phyloP scores from a whole-genome alignment of 1,140 invertebrate species.

The Zaprionus lachaisei region DNA sequence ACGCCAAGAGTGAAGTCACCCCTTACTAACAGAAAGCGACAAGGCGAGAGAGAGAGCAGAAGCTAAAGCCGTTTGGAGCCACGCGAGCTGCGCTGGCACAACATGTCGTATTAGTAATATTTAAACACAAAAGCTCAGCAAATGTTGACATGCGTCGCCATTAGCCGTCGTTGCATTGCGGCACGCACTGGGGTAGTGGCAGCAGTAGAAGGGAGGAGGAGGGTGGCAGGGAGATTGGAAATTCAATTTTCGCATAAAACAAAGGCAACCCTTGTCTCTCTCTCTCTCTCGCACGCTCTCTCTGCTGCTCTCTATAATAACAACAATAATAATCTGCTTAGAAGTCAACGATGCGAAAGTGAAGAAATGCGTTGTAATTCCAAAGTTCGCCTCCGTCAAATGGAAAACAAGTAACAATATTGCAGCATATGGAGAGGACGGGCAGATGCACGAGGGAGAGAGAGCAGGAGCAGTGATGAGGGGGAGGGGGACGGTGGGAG shows the following conservation, averaged over 20 bases:
- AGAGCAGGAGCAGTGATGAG: not conserved
- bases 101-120: slow-evolving; percentile 83
- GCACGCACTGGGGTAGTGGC: slow-evolving; percentile 52
- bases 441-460: slow-evolving; percentile 8
- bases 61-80: slow-evolving; percentile 32
- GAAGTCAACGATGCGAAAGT: slow-evolving; percentile 77
- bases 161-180: slow-evolving; percentile 73
- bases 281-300: slow-evolving; percentile 3
- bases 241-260: slow-evolving; percentile 74
- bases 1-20: slow-evolving; percentile 19
- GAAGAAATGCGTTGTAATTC: slow-evolving; percentile 82
- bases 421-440: slow-evolving; percentile 53
- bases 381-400: slow-evolving; percentile 58
- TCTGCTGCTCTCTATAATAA: slow-evolving; percentile 53
- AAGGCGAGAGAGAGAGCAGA: not conserved
- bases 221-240: slow-evolving; percentile 23
- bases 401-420: slow-evolving; percentile 58
- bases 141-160: slow-evolving; percentile 81
- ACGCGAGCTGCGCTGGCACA: slow-evolving; percentile 63
- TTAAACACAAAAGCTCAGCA: slow-evolving; percentile 81
- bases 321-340: slow-evolving; percentile 80
- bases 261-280: slow-evolving; percentile 33
- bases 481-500: not conserved
- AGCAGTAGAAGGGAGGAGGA: slow-evolving; percentile 1
- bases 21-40: too few relatives aligned